These are phyloP conservation scores for Campaea margaritaria DNA, from an alignment of 2,888 invertebrate genomes.

Conservation along the genomic window DNA sequence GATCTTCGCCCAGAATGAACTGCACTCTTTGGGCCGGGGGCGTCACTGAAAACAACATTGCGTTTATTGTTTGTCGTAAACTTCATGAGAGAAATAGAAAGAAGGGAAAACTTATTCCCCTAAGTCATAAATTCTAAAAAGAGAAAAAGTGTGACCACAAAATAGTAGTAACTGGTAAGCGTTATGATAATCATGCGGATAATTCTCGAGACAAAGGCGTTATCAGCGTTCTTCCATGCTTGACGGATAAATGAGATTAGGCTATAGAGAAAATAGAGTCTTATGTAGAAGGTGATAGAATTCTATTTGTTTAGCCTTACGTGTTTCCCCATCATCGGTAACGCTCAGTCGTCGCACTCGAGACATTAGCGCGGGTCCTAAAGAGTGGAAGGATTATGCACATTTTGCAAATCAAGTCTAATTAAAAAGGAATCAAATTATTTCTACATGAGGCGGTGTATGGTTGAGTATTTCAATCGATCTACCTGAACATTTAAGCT, in stretches of 20 bases:
- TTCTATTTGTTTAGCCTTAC: slow-evolving; percentile 81
- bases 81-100: not conserved
- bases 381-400: slow-evolving; percentile 49
- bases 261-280: slow-evolving; percentile 34
- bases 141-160: slow-evolving; percentile 21
- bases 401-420: slow-evolving; percentile 27
- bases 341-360: slow-evolving; percentile 87
- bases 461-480: too few relatives aligned
- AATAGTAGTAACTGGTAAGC: slow-evolving; percentile 10
- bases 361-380: slow-evolving; percentile 83
- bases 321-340: slow-evolving; percentile 90
- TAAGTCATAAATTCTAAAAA: slow-evolving; percentile 34
- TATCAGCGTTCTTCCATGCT: slow-evolving; percentile 41
- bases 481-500: too few relatives aligned
- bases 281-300: slow-evolving; percentile 40
- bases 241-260: slow-evolving; percentile 36
- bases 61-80: slow-evolving; percentile 14
- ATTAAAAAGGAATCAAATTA: not conserved
- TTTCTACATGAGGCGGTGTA: too few relatives aligned
- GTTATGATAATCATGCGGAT: slow-evolving; percentile 28
- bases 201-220: slow-evolving; percentile 26
- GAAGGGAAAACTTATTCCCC: slow-evolving; percentile 21
- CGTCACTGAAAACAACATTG: slow-evolving; percentile 87
- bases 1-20: slow-evolving; percentile 97
- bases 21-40: slow-evolving; percentile 98